Percentiles rank a stretch among this genome's conserved stretches.
These are phyloP conservation scores for Sebastes baramenuke DNA, from an alignment of 2,797 vertebrate species.

Conservation along the genomic window DNA sequence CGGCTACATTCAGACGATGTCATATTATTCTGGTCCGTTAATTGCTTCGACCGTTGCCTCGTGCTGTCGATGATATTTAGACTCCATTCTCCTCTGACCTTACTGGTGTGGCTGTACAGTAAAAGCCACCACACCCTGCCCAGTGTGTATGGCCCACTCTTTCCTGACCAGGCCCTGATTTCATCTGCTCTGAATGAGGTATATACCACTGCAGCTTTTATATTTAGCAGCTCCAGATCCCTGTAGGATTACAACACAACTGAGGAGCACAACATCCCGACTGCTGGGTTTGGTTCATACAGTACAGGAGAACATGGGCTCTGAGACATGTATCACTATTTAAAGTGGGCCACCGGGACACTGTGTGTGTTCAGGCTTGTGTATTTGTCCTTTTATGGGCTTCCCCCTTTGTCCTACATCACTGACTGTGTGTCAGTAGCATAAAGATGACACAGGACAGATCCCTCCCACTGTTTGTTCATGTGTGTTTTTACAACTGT, in stretches of 20 bases:
- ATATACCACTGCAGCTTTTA: slow-evolving; percentile 61
- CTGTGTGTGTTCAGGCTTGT: background rate
- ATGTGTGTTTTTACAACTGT: slow-evolving; percentile 71
- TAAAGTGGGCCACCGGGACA: slow-evolving; percentile 15
- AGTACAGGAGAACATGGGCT: slow-evolving; percentile 6
- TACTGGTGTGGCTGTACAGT: slow-evolving; percentile 54
- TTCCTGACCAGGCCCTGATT: slow-evolving; percentile 76
- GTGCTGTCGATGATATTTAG: slow-evolving; percentile 58
- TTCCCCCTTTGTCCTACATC: background rate
- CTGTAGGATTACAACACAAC: slow-evolving; percentile 72
- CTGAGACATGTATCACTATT: slow-evolving; percentile 29
- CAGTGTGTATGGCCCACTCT: slow-evolving; percentile 60
- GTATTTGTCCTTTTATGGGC: slow-evolving; percentile 25
- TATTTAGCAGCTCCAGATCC: slow-evolving; percentile 77
- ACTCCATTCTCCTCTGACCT: slow-evolving; percentile 78
- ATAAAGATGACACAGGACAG: slow-evolving; percentile 23
- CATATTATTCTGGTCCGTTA: slow-evolving; percentile 16
- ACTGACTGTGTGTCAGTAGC: slow-evolving; percentile 20
- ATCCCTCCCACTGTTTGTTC: slow-evolving; percentile 37
- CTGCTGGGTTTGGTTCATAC: slow-evolving; percentile 26
- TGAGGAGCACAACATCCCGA: slow-evolving; percentile 62
- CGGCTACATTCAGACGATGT: slow-evolving; percentile 8
- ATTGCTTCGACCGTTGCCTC: slow-evolving; percentile 7
- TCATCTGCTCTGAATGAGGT: slow-evolving; percentile 73
- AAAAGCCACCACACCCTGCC: slow-evolving; percentile 64